Conservation (phyloP, 1,140 invertebrate species). For the Tetramorium parvispinum region DNA sequence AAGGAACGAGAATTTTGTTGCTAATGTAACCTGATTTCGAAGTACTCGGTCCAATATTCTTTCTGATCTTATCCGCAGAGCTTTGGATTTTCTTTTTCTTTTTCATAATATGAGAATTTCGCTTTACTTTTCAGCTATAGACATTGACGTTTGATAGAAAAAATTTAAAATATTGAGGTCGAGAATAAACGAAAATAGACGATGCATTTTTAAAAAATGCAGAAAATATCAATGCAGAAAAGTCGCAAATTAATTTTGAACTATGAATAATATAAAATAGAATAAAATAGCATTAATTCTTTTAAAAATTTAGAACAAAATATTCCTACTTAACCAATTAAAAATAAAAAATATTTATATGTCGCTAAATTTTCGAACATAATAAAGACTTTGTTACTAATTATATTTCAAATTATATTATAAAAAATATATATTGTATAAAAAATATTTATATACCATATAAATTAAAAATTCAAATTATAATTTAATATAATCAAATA, state of each 20-base stretch:
- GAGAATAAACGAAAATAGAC: not conserved
- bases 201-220: not conserved
- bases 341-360: not conserved
- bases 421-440: no score
- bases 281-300: not conserved
- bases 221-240: not conserved
- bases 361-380: not conserved
- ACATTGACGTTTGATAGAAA: not conserved
- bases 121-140: not conserved
- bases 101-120: not conserved
- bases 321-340: not conserved
- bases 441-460: no score
- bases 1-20: slow-evolving; percentile 22
- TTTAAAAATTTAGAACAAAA: not conserved
- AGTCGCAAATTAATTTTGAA: not conserved
- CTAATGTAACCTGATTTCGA: slow-evolving; percentile 22
- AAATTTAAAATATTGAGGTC: not conserved
- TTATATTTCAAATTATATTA: not conserved
- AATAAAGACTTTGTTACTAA: not conserved
- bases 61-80: not conserved
- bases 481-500: not conserved
- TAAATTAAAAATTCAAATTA: not conserved
- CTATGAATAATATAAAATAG: not conserved
- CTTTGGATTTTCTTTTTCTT: not conserved
- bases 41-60: slow-evolving; percentile 12